Base-by-base conservation (phyloP, 2,797 vertebrate species). In the Darevskia nairensis region DNA sequence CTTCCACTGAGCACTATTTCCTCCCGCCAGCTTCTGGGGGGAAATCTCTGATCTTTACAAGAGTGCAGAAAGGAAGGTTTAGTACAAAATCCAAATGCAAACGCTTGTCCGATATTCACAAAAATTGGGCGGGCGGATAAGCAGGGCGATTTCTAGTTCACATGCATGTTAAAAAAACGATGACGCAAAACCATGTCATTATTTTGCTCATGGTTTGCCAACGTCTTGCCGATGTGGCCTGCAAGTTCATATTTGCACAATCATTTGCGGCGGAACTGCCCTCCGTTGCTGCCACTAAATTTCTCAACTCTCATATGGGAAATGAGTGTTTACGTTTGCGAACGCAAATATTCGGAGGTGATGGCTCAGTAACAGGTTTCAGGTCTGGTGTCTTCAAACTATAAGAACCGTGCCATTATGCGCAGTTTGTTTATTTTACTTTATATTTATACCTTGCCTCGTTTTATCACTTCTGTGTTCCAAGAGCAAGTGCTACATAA, bases 1-100 rank as follows among this genome's bases (percentile, higher is more conserved):
- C 8, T 69, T 69, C 74, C 0, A 0, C 0, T 0, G 39, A 90
- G 35, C 84, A 8, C 0, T 85, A 50, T 0, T 44, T 25, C 89
- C 80, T 2, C 11, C 87, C 71, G 5, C 64, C 23, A 71, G 76
- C n/a, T 69, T 29, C 27, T 1, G 23, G 17, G 77, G 69, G 29
- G 23, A 69, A 77, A 90, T 89, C 50, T 50, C 77, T n/a, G 29
- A 86, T 44, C 86, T 75, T 82, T n/a, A 44, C n/a, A 46, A 85
- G n/a, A 64, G 69, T 2, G 69, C 64, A 91, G 61, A 61, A 44
- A 32, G 39, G 11, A 10, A 5, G 10, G 2, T 25, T 83, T 76
- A 25, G 35, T 46, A 90, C 72, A 76, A 11, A 61, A 84, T 90
- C 91, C 64, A 91, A 91, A 89, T n/a, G 75, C 0, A 82, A 1